A percentile compares a stretch with the other conserved stretches of the same genome.
Evolutionary conservation across 1,140 invertebrate species (phyloP).

Genomic region (Drosophila sp.): DNA sequence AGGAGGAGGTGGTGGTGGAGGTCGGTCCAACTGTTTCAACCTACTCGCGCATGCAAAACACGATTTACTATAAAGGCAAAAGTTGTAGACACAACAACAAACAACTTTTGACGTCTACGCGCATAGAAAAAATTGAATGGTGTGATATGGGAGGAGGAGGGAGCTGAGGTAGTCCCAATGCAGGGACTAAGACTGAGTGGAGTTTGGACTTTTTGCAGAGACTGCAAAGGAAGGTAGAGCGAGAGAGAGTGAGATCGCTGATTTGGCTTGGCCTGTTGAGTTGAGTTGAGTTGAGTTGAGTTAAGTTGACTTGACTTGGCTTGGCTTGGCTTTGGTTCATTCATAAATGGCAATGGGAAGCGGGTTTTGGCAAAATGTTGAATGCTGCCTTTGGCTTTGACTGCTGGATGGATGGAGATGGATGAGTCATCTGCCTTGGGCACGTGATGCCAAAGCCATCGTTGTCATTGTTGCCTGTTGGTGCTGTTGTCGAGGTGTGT

Average conservation of each 20-base stretch:
- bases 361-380: conserved; percentile 67
- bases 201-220: conserved; percentile 36
- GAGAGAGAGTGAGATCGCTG: conserved; percentile 17
- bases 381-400: conserved; percentile 33
- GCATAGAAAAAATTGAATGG: conserved; percentile 61
- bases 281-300: conserved; percentile 14
- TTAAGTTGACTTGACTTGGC: conserved; percentile 19
- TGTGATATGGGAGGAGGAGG: background rate
- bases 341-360: conserved; percentile 69
- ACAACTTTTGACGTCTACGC: conserved; percentile 51
- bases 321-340: conserved; percentile 52
- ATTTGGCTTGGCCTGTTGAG: background rate
- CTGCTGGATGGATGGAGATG: conserved; percentile 29
- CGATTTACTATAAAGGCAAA: conserved; percentile 81
- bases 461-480: conserved; percentile 9
- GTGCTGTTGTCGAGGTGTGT: conserved; percentile 64
- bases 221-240: background rate
- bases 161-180: background rate
- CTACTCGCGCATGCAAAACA: conserved; percentile 80
- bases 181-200: conserved; percentile 26
- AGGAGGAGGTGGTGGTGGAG: background rate
- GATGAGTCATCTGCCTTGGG: conserved; percentile 33
- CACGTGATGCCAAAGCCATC: conserved; percentile 63
- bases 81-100: conserved; percentile 65
- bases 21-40: conserved; percentile 33